Evolutionary conservation across 2,113 vertebrate species (phyloP), one percentile per base, ranked within the genome.

Genomic region (Melanostigma gelatinosum): DNA sequence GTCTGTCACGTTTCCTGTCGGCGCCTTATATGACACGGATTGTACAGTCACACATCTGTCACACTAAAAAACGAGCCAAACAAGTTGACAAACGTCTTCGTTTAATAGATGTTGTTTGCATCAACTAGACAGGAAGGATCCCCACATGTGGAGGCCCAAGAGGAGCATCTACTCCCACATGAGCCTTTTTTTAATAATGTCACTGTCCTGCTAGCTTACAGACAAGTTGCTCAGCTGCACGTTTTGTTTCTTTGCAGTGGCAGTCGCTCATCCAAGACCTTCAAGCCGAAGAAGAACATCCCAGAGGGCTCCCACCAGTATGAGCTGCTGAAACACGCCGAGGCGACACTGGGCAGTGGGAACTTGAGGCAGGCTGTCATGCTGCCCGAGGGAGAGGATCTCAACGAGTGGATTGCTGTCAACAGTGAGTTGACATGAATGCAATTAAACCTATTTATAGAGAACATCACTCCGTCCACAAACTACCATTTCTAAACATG

Each of bases 201-300:
- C 65, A 27, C 55, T 27, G 18, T 36, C 32, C 32, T 24, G 10
- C 3, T 40, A 2, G 13, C 50, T 16, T 24, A 29, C 48, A 52
- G 3, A 62, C 0, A 32, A 4, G 13, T 62, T 75, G 48, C 34
- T 83, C 34, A 75, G n/a, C 29, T 77, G 40, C 20, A 5, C 15
- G 0, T 74, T 22, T 48, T 48, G 48, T 82, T 32, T 75, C 1
- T 64, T 75, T 85, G 6, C 84, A 97, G 97, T 54, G 95, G 97
- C 85, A 97, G 92, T 93, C 97, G 97, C 27, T 98, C 97, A 72
- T 97, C 97, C 0, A 99, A 98, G 92, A 99, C 98, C 0, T 99
- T 99, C 93, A 99, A 98, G 80, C 98, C 98, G 3, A 98, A 99
- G 94, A 99, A 98, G 89, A 98, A 98, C 86, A 98, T 99, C 79